Conservation (phyloP, 2,888 invertebrate genomes). For the Podotricha telesiphe region DNA sequence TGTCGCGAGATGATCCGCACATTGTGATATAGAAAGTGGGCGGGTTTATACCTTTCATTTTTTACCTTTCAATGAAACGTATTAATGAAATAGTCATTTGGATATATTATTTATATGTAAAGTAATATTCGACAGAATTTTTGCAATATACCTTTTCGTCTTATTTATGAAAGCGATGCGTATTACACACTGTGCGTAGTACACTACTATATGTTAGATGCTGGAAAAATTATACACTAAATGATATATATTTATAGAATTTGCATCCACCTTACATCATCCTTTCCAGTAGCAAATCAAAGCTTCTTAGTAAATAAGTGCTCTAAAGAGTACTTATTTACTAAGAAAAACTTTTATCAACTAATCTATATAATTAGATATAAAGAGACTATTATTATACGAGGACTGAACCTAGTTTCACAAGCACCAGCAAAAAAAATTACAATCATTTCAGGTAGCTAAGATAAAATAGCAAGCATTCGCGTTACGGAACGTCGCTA, state of each 20-base stretch:
- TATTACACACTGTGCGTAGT: too few species aligned
- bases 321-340: too few species aligned
- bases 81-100: conserved; percentile 27
- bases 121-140: background rate
- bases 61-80: conserved; percentile 28
- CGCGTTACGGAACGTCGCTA: conserved; percentile 55
- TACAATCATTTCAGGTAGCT: conserved; percentile 25
- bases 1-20: conserved; percentile 45
- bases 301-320: too few species aligned
- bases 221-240: too few species aligned
- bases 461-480: conserved; percentile 52
- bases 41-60: conserved; percentile 40
- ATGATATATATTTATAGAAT: too few species aligned
- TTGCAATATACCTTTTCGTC: background rate
- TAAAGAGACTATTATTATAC: background rate
- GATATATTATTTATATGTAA: background rate
- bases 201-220: too few species aligned
- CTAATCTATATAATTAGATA: background rate
- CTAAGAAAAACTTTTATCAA: background rate
- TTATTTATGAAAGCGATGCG: too few species aligned
- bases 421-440: conserved; percentile 14
- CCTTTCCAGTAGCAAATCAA: too few species aligned
- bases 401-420: conserved; percentile 8
- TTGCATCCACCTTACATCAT: too few species aligned
- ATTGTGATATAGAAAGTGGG: conserved; percentile 47